phyloP scores from a whole-genome alignment of 2,888 invertebrate species.

The Bombylius discolor region DNA sequence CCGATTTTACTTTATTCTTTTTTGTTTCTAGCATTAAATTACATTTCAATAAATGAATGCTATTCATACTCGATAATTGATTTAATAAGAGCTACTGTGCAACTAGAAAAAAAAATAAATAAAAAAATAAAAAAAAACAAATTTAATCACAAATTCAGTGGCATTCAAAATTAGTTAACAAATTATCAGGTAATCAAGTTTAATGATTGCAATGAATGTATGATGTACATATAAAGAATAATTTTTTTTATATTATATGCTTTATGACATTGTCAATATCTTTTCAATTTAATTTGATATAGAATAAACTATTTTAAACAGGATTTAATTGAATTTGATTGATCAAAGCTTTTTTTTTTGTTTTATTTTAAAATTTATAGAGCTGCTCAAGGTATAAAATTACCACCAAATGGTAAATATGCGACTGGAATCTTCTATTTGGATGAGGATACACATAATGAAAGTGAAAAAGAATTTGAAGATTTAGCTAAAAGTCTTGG shows the following conservation, averaged over 20 bases:
- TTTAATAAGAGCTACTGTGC: not conserved
- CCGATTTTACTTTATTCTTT: too few relatives aligned
- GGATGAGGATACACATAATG: constrained; percentile 67
- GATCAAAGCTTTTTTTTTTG: too few relatives aligned
- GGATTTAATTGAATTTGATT: too few relatives aligned
- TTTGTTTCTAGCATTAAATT: too few relatives aligned
- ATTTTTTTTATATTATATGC: too few relatives aligned
- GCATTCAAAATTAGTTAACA: not conserved
- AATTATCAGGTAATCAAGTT: not conserved
- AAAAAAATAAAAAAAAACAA: too few relatives aligned
- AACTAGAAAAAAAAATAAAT: not conserved
- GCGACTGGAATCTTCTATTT: constrained; percentile 95
- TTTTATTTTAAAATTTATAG: constrained; percentile 36
- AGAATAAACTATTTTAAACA: too few relatives aligned
- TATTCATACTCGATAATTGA: not conserved
- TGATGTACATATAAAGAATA: too few relatives aligned
- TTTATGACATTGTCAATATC: too few relatives aligned
- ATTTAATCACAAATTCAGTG: not conserved
- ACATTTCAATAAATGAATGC: too few relatives aligned
- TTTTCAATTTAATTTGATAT: too few relatives aligned
- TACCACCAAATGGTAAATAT: constrained; percentile 81
- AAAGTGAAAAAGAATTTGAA: constrained; percentile 69
- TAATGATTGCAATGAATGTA: too few relatives aligned
- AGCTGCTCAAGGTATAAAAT: constrained; percentile 61
- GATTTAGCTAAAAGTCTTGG: constrained; percentile 67